Evolutionary conservation across 2,797 vertebrate genomes (phyloP).

Genomic region (Leptatherina wallacei): DNA sequence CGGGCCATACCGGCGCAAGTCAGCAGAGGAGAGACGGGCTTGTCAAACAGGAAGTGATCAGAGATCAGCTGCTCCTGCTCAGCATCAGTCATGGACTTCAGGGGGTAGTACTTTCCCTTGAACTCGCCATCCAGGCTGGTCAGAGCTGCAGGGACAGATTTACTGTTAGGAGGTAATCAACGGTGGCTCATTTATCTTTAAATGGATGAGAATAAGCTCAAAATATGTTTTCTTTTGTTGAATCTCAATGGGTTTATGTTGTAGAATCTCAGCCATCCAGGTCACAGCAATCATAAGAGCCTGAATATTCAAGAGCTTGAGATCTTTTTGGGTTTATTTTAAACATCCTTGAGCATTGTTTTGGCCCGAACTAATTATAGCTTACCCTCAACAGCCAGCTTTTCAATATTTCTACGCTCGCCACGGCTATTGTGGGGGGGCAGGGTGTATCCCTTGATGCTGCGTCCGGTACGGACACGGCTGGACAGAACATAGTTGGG

Average conservation of each 20-base stretch:
- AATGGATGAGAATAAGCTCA: neutral
- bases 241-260: neutral
- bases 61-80: conserved; percentile 96
- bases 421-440: conserved; percentile 97
- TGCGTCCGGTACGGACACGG: conserved; percentile 96
- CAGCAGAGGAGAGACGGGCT: conserved; percentile 95
- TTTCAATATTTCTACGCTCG: conserved; percentile 90
- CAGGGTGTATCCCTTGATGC: conserved; percentile 95
- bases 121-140: conserved; percentile 92
- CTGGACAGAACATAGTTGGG: conserved; percentile 96
- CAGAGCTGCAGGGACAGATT: conserved; percentile 83
- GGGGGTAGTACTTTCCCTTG: conserved; percentile 94
- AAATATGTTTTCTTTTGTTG: neutral
- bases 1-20: conserved; percentile 94
- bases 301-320: too few relatives aligned
- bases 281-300: too few relatives aligned
- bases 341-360: neutral
- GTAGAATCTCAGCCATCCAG: too few relatives aligned
- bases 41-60: conserved; percentile 98
- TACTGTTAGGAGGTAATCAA: neutral
- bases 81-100: conserved; percentile 94
- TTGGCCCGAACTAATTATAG: neutral
- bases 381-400: conserved; percentile 89
- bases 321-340: neutral
- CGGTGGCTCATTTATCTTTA: too few relatives aligned